Percentiles rank a stretch among this genome's conserved stretches.
These are phyloP conservation scores for Heliangelus exortis DNA, from an alignment of 2,797 vertebrate genomes.

Conservation along the genomic window DNA sequence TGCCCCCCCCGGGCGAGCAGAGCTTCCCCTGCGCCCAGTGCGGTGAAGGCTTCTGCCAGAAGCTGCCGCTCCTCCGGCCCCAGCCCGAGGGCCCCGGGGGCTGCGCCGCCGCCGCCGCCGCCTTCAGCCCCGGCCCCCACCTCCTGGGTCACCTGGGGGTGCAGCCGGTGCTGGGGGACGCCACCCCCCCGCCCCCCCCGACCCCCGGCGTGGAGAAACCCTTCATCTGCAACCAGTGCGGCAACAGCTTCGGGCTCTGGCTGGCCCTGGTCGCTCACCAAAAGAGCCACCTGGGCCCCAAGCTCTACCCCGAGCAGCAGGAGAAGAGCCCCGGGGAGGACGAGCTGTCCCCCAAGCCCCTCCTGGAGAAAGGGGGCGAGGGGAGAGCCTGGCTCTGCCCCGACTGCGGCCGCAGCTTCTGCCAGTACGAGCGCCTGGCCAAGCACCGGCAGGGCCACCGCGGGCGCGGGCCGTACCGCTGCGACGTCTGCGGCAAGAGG, in stretches of 20 bases:
- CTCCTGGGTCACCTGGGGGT: slow-evolving; percentile 25
- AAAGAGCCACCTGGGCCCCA: background rate
- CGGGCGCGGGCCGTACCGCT: slow-evolving; percentile 53
- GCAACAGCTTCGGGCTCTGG: slow-evolving; percentile 52
- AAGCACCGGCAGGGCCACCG: slow-evolving; percentile 51
- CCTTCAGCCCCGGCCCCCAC: background rate
- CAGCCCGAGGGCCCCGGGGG: background rate
- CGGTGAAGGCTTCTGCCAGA: slow-evolving; percentile 8
- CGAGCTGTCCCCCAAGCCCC: background rate
- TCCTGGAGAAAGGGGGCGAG: background rate
- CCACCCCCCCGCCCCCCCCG: fast-evolving
- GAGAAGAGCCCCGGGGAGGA: background rate
- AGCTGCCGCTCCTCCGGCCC: background rate
- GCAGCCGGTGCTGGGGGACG: background rate
- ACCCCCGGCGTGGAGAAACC: background rate
- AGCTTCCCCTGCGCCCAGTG: slow-evolving; percentile 26
- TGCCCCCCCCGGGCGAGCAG: background rate
- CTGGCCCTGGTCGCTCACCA: slow-evolving; percentile 28
- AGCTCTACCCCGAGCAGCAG: background rate
- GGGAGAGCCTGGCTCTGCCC: slow-evolving; percentile 7
- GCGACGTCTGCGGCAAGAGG: slow-evolving; percentile 83
- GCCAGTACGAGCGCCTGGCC: background rate
- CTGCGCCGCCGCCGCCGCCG: fast-evolving
- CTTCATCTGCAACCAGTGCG: slow-evolving; percentile 50
- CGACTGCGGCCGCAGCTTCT: background rate